phyloP scores from a whole-genome alignment of 2,113 vertebrate species.

The Lipophrys pholis region DNA sequence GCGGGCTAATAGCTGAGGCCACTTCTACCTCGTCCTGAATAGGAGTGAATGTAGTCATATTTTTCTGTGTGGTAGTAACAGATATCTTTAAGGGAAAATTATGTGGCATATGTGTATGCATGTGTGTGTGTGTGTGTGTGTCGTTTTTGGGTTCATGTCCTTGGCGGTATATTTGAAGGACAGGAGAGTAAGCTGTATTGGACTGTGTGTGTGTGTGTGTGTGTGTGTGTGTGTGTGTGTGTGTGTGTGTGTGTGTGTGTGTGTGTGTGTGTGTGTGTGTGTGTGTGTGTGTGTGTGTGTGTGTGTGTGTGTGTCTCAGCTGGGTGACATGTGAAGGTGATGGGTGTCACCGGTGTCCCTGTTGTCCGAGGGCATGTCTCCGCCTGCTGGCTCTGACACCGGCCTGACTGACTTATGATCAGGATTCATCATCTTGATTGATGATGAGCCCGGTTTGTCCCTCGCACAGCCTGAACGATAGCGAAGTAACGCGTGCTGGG shows the following conservation, averaged over 20 bases:
- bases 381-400: conserved; percentile 68
- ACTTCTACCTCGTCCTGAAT: conserved; percentile 39
- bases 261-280: conserved; percentile 12
- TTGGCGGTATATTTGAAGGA: conserved; percentile 72
- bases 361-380: conserved; percentile 68
- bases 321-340: conserved; percentile 77
- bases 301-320: conserved; percentile 55
- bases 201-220: conserved; percentile 31
- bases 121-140: conserved; percentile 19
- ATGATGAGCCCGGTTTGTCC: conserved; percentile 65
- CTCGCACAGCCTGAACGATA: conserved; percentile 37
- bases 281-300: conserved; percentile 21
- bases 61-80: conserved; percentile 38
- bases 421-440: conserved; percentile 79
- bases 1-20: conserved; percentile 63
- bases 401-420: conserved; percentile 79
- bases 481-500: neutral
- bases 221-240: conserved; percentile 15
- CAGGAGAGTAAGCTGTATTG: conserved; percentile 45
- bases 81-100: conserved; percentile 44
- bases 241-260: conserved; percentile 47
- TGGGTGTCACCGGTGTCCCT: conserved; percentile 71
- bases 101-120: conserved; percentile 27
- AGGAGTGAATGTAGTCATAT: conserved; percentile 47
- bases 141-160: conserved; percentile 51